Conservation (phyloP, 2,888 invertebrate species). For the Parnassius mnemosyne region DNA sequence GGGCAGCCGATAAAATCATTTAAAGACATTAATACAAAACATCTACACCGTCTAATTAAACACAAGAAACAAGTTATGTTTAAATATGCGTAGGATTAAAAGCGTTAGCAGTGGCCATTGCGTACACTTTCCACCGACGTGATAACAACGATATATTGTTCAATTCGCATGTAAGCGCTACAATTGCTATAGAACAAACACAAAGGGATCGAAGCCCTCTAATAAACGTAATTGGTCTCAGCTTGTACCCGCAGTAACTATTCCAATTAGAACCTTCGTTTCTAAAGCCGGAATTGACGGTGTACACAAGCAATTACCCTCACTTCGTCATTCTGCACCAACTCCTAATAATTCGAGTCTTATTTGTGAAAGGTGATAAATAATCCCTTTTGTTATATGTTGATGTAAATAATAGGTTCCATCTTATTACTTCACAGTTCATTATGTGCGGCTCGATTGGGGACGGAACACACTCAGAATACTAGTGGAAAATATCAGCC, state of each 20-base stretch:
- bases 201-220: slow-evolving; percentile 51
- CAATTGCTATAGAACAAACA: slow-evolving; percentile 27
- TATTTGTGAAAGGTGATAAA: neutral
- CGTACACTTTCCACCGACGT: slow-evolving; percentile 15
- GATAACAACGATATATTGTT: slow-evolving; percentile 26
- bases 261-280: slow-evolving; percentile 53
- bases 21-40: neutral
- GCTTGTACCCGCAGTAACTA: slow-evolving; percentile 46
- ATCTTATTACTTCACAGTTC: too few species aligned
- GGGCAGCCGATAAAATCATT: too few species aligned
- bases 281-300: slow-evolving; percentile 38
- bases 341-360: slow-evolving; percentile 2
- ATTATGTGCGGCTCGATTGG: too few species aligned
- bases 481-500: too few species aligned
- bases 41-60: neutral
- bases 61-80: neutral
- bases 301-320: slow-evolving; percentile 39
- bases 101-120: neutral
- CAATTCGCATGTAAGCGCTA: slow-evolving; percentile 27
- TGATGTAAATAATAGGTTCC: too few species aligned
- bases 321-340: slow-evolving; percentile 14
- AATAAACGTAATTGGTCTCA: slow-evolving; percentile 64
- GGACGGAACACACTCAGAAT: too few species aligned
- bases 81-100: slow-evolving; percentile 10
- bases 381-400: too few species aligned